Evolutionary conservation across 2,113 vertebrate genomes (phyloP).

Genomic region (Oenanthe melanoleuca): DNA sequence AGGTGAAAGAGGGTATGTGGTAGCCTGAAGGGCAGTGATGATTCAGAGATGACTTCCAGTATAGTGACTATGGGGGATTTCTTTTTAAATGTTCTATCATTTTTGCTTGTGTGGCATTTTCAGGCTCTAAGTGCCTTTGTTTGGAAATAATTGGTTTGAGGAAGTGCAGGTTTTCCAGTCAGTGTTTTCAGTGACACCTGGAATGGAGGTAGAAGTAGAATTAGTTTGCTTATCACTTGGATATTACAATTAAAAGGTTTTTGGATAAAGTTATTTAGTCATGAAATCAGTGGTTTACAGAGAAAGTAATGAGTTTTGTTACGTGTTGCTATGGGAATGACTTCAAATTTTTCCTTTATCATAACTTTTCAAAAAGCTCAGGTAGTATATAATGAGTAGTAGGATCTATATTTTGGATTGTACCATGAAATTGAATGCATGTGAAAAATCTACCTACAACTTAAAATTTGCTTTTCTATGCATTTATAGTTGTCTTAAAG

Average conservation of each 20-base stretch:
- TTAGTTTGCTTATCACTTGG: not conserved
- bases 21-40: not conserved
- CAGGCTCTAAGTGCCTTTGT: not conserved
- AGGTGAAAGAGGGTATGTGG: not conserved
- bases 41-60: not conserved
- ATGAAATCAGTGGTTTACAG: not conserved
- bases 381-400: slow-evolving; percentile 36
- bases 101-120: not conserved
- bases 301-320: slow-evolving; percentile 42
- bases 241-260: not conserved
- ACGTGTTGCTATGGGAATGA: slow-evolving; percentile 44
- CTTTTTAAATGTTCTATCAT: not conserved
- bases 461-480: not conserved
- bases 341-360: slow-evolving; percentile 48
- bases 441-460: not conserved
- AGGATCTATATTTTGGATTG: slow-evolving; percentile 54
- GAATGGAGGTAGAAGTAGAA: not conserved
- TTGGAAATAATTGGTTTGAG: slow-evolving; percentile 15
- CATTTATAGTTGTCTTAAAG: not conserved
- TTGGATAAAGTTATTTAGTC: slow-evolving; percentile 22
- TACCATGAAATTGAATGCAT: not conserved
- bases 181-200: not conserved
- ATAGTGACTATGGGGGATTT: not conserved
- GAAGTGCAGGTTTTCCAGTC: not conserved
- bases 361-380: slow-evolving; percentile 40